A percentile compares a stretch with the other conserved stretches of the same genome.
These are phyloP conservation scores for Halisarca cf. caerulea DNA, from an alignment of 37 sponge, comb jelly and placozoan species.

Conservation along the genomic window DNA sequence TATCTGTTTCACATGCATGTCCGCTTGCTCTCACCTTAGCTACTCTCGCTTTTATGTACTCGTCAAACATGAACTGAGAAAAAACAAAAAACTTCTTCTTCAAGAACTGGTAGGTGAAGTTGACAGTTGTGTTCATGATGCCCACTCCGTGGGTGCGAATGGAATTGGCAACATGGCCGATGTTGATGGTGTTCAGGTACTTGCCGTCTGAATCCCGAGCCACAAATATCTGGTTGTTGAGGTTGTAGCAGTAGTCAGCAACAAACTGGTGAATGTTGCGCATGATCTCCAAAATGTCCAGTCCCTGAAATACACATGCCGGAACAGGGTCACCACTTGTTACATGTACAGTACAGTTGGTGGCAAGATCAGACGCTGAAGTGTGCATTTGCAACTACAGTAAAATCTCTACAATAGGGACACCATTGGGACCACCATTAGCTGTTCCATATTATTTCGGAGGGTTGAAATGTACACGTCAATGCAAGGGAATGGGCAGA, in stretches of 20 bases:
- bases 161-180: constrained; percentile 96
- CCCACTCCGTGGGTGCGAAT: constrained; percentile 97
- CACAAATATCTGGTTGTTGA: constrained; percentile 99
- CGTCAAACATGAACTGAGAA: constrained; percentile 98
- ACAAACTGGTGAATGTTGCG: constrained; percentile 97
- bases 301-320: constrained; percentile 67
- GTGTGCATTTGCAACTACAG: too few relatives aligned
- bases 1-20: background rate
- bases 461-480: too few relatives aligned
- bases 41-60: constrained; percentile 95
- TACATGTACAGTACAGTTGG: too few relatives aligned
- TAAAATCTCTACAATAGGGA: too few relatives aligned
- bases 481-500: too few relatives aligned
- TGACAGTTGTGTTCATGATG: constrained; percentile 97
- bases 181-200: constrained; percentile 96
- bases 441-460: too few relatives aligned
- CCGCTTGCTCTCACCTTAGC: constrained; percentile 59
- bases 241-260: constrained; percentile 86
- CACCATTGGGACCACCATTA: too few relatives aligned
- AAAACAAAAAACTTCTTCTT: constrained; percentile 96
- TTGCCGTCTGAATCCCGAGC: constrained; percentile 86
- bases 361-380: too few relatives aligned
- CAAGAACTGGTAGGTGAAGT: constrained; percentile 96
- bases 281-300: constrained; percentile 98
- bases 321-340: too few relatives aligned